Base-by-base conservation (phyloP, 2,113 vertebrate genomes). In the Pelobates fuscus region DNA sequence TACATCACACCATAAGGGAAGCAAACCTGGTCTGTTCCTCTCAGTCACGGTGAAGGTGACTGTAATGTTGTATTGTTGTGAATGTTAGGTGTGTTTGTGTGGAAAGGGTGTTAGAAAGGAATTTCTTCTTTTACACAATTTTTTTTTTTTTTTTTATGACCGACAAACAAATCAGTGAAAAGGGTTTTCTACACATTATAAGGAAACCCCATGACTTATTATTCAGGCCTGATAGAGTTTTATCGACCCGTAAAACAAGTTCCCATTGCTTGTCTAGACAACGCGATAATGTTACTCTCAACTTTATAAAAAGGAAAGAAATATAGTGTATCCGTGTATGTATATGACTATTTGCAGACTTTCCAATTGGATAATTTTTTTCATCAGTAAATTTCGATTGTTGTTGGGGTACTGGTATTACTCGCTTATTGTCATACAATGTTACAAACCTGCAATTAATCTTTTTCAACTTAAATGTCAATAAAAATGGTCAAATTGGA, bases 21-120 rank as follows among this genome's bases (percentile, higher is more conserved):
- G 58, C 58, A 20, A 46, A 18, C 25, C 18, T 17, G 25, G 8
- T 25, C 15, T 8, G 25, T 20, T 14, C 24, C 21, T 3, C 4
- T 11, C 44, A 11, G 44, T 49, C 44, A 49, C 12, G 41, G 37
- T 18, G 41, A 8, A 55, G 23, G 30, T 26, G 5, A 30, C 25
- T 15, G 14, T 24, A 8, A 21, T 29, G 21, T 55, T 23, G 11
- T 41, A 21, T 23, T 41, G 67, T 37, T 59, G 54, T 59, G 52
- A 57, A 23, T 3, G 8, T n/a, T 64, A 44, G 71, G 71, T 73
- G 71, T 65, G 71, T 26, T 73, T 73, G 62, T 75, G 71, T 75
- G 32, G 25, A 75, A 46, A 59, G 71, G 63, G 71, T 12, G 71
- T 62, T 41, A 67, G 62, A 59, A 29, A 26, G 54, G 46, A 57